Conservation (phyloP, 2,797 vertebrate genomes). For the Sebastes variabilis region DNA sequence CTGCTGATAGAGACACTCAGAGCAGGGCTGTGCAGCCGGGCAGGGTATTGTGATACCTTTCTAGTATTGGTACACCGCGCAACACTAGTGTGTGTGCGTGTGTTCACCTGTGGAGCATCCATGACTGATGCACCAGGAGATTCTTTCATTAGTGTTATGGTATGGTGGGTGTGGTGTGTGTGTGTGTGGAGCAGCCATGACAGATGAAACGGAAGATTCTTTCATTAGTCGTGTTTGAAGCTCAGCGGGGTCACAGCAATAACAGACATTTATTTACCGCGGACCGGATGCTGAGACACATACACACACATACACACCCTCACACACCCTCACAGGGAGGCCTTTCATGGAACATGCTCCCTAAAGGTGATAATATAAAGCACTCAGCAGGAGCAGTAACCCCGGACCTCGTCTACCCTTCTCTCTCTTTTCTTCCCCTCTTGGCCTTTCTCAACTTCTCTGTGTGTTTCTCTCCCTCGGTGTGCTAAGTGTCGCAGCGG, state of each 20-base stretch:
- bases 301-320: constrained; percentile 15
- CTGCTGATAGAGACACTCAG: too few species aligned
- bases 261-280: constrained; percentile 74
- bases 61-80: too few species aligned
- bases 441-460: constrained; percentile 26
- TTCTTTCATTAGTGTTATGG: constrained; percentile 28
- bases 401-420: constrained; percentile 24
- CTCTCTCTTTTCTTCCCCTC: constrained; percentile 15
- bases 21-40: too few species aligned
- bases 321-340: constrained; percentile 26
- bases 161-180: background rate
- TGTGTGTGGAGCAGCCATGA: constrained; percentile 29
- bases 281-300: constrained; percentile 45
- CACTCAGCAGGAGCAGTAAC: constrained; percentile 66
- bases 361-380: constrained; percentile 69
- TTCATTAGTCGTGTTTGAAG: constrained; percentile 75
- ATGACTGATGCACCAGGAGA: constrained; percentile 24
- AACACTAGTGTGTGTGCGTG: background rate
- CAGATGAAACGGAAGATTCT: constrained; percentile 71
- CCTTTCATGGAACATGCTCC: constrained; percentile 59
- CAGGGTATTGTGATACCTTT: too few species aligned
- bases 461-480: constrained; percentile 3
- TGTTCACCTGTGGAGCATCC: constrained; percentile 6
- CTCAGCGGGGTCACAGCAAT: constrained; percentile 65
- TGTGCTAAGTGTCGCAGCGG: constrained; percentile 57